Evolutionary conservation across 2,113 vertebrate species (phyloP).

Genomic region (Vulpes ferrilata): DNA sequence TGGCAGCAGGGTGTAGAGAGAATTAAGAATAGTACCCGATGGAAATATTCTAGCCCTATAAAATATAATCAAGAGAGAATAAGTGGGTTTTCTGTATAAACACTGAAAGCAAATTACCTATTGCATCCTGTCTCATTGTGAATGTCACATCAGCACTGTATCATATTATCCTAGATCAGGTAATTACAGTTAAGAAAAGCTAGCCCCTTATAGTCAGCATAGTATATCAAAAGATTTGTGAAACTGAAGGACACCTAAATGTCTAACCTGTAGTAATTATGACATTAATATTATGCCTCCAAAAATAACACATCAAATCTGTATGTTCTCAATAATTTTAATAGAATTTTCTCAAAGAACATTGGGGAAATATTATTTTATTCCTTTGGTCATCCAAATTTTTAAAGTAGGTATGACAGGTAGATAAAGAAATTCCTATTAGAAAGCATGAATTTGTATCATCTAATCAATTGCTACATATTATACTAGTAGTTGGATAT

Average conservation of each 20-base stretch:
- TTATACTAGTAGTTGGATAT: slow-evolving; percentile 3
- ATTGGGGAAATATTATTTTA: slow-evolving; percentile 17
- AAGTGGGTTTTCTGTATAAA: slow-evolving; percentile 61
- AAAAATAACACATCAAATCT: slow-evolving; percentile 57
- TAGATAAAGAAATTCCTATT: neutral
- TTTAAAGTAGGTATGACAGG: slow-evolving; percentile 60
- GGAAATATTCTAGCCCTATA: slow-evolving; percentile 45
- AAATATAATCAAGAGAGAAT: slow-evolving; percentile 63
- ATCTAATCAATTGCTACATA: neutral
- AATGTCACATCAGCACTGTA: slow-evolving; percentile 14
- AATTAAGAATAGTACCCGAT: slow-evolving; percentile 53
- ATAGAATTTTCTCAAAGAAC: slow-evolving; percentile 62
- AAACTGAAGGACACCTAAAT: slow-evolving; percentile 46
- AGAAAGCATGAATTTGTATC: slow-evolving; percentile 40
- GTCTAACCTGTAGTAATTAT: neutral
- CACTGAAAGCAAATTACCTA: slow-evolving; percentile 51
- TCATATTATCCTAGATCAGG: slow-evolving; percentile 3
- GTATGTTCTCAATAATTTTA: slow-evolving; percentile 57
- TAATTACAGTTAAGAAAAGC: slow-evolving; percentile 60
- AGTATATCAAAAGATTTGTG: slow-evolving; percentile 23
- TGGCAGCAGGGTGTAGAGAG: slow-evolving; percentile 4
- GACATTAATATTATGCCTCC: slow-evolving; percentile 51
- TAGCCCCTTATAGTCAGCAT: slow-evolving; percentile 52
- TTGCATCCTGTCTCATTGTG: slow-evolving; percentile 59
- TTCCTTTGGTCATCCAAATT: slow-evolving; percentile 70